Conservation (phyloP, 2,797 vertebrate species). For the Nannoperca obscura region DNA sequence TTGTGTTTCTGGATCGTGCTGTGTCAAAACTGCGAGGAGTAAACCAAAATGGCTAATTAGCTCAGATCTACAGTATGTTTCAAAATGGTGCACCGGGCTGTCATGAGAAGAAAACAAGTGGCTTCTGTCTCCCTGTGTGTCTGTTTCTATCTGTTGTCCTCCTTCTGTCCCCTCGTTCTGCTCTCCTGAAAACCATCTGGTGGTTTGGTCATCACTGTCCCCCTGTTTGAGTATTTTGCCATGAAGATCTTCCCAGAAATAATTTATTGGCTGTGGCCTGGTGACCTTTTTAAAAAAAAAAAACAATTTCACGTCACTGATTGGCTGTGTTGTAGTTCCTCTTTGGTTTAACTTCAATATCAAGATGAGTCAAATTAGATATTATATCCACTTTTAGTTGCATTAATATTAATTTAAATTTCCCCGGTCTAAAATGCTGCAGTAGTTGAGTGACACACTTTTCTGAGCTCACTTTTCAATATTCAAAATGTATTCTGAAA, state of each 20-base stretch:
- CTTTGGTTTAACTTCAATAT: not conserved
- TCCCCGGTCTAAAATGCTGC: not conserved
- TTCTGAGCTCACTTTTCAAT: not conserved
- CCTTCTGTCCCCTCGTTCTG: not conserved
- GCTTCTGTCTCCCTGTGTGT: constrained; percentile 19
- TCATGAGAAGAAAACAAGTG: constrained; percentile 11
- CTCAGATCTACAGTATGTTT: constrained; percentile 21
- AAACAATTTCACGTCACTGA: not conserved
- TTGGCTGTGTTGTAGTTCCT: not conserved
- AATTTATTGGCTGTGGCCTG: constrained; percentile 4
- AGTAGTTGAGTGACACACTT: not conserved
- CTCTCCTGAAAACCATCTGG: constrained; percentile 52
- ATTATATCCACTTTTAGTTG: not conserved
- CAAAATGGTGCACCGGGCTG: constrained; percentile 7
- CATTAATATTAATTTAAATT: not conserved
- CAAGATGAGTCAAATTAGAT: not conserved
- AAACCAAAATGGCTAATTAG: constrained; percentile 34
- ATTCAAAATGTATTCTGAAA: not conserved
- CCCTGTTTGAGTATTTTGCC: constrained; percentile 25
- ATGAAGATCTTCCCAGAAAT: constrained; percentile 15
- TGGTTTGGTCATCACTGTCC: constrained; percentile 31
- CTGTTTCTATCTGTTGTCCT: constrained; percentile 18
- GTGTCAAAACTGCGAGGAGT: constrained; percentile 35
- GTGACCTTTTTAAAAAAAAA: constrained; percentile 1
- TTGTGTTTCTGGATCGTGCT: constrained; percentile 36